Percentiles rank a stretch among this genome's conserved stretches.
Evolutionary conservation across 1,140 invertebrate genomes (phyloP).

Genomic region (Diprion similis): DNA sequence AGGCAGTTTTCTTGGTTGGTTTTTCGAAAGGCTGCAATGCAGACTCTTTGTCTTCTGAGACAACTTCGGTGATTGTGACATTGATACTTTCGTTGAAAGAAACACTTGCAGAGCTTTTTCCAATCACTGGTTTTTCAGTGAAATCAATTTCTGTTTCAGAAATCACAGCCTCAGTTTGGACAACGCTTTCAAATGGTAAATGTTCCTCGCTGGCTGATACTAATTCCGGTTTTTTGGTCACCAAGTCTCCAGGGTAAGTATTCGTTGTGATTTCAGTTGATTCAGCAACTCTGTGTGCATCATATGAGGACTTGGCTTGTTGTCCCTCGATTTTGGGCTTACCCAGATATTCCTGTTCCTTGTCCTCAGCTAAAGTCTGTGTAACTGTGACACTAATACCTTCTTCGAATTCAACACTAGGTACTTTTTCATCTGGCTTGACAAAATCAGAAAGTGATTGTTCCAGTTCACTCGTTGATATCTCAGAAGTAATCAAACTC

Average conservation of each 20-base stretch:
- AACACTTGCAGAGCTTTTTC: slow-evolving; percentile 52
- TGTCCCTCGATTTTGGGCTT: slow-evolving; percentile 43
- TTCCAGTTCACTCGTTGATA: slow-evolving; percentile 49
- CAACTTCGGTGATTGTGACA: slow-evolving; percentile 57
- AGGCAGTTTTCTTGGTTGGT: slow-evolving; percentile 48
- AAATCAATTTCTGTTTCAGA: slow-evolving; percentile 63
- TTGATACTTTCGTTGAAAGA: slow-evolving; percentile 55
- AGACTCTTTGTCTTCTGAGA: slow-evolving; percentile 61
- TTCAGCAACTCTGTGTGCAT: slow-evolving; percentile 58
- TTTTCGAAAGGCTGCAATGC: slow-evolving; percentile 43
- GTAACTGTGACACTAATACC: slow-evolving; percentile 52
- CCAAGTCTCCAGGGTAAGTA: slow-evolving; percentile 46
- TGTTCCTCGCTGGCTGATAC: slow-evolving; percentile 55
- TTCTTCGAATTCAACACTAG: slow-evolving; percentile 56
- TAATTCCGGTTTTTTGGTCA: slow-evolving; percentile 34
- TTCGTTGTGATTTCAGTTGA: slow-evolving; percentile 54
- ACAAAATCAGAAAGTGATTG: slow-evolving; percentile 48
- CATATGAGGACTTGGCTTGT: slow-evolving; percentile 49
- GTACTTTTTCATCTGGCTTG: slow-evolving; percentile 54
- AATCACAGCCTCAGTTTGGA: slow-evolving; percentile 57
- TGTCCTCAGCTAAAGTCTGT: slow-evolving; percentile 57
- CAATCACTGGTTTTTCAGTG: slow-evolving; percentile 40
- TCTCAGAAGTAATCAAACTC: slow-evolving; percentile 58
- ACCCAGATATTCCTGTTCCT: slow-evolving; percentile 53
- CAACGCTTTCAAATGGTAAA: slow-evolving; percentile 60